Conservation (phyloP, 2,888 invertebrate species). For the Mongoloraphidia duomilia region DNA sequence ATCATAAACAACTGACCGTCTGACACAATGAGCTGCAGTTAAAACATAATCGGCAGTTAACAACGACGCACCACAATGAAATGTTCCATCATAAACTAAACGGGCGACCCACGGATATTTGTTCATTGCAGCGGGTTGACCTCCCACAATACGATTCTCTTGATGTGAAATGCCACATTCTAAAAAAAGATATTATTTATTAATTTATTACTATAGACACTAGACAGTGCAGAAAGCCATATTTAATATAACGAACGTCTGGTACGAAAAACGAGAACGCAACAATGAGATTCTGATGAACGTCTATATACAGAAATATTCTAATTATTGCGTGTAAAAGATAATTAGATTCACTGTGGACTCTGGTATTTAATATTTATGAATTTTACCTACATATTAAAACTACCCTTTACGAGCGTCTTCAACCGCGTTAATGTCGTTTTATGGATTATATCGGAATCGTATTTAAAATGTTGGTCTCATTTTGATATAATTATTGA, state of each 20-base stretch:
- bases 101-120: conserved; percentile 80
- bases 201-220: not conserved
- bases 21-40: conserved; percentile 77
- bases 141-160: conserved; percentile 77
- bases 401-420: too few species aligned
- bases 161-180: conserved; percentile 74
- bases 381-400: too few species aligned
- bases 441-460: too few species aligned
- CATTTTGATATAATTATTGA: too few species aligned
- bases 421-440: too few species aligned
- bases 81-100: conserved; percentile 74
- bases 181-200: conserved; percentile 25
- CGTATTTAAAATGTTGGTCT: too few species aligned
- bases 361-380: too few species aligned
- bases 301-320: too few species aligned
- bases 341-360: too few species aligned
- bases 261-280: too few species aligned
- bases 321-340: too few species aligned
- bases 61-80: conserved; percentile 76
- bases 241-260: not conserved
- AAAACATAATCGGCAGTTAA: conserved; percentile 72
- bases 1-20: conserved; percentile 41
- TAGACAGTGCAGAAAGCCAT: not conserved
- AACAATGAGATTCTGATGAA: too few species aligned
- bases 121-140: conserved; percentile 65